Evolutionary conservation across 1,140 invertebrate species (phyloP).

Genomic region (Drosophila orena): DNA sequence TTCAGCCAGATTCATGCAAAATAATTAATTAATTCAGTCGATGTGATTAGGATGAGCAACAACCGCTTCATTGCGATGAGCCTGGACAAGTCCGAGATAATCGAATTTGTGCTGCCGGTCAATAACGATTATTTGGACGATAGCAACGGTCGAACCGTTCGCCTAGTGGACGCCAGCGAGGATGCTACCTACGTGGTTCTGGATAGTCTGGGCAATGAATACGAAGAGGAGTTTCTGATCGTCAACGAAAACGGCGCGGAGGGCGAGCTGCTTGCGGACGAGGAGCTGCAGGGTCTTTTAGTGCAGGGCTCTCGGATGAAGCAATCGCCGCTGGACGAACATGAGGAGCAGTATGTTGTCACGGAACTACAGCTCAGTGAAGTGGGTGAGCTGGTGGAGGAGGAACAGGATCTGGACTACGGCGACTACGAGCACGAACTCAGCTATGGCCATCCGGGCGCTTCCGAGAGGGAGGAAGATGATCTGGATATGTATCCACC

Average conservation of each 20-base stretch:
- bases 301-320: constrained; percentile 24
- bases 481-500: constrained; percentile 13
- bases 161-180: constrained; percentile 30
- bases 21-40: background rate
- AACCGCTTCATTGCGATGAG: constrained; percentile 36
- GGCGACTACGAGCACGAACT: constrained; percentile 27
- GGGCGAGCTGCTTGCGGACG: constrained; percentile 42
- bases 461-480: constrained; percentile 5
- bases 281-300: constrained; percentile 46
- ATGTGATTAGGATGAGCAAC: constrained; percentile 6
- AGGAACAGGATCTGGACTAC: constrained; percentile 26
- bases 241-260: constrained; percentile 57
- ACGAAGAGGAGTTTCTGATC: constrained; percentile 61
- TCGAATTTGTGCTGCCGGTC: constrained; percentile 56
- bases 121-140: constrained; percentile 56
- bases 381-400: constrained; percentile 59
- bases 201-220: constrained; percentile 48
- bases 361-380: constrained; percentile 33
- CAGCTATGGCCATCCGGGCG: constrained; percentile 8
- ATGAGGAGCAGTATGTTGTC: constrained; percentile 28
- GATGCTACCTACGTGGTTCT: constrained; percentile 60
- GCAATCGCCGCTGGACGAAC: constrained; percentile 4
- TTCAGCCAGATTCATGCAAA: background rate
- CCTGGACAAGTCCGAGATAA: constrained; percentile 68
- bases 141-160: constrained; percentile 11